A percentile compares a stretch with the other conserved stretches of the same genome.
These are phyloP conservation scores for Aleiodes alternator DNA, from an alignment of 2,888 invertebrate species.

Conservation along the genomic window DNA sequence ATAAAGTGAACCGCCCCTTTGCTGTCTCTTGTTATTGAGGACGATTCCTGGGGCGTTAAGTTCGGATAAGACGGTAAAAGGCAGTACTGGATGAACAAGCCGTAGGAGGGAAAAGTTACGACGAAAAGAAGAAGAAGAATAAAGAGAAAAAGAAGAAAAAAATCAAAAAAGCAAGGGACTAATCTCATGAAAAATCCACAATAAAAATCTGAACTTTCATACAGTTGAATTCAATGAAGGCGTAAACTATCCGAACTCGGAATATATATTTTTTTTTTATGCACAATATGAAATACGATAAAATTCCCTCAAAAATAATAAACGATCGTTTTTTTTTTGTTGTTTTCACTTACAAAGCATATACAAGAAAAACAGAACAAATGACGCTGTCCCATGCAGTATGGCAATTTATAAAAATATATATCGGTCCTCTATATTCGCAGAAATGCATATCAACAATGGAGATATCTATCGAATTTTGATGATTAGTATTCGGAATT, in stretches of 20 bases:
- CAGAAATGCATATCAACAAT: neutral
- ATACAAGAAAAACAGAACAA: neutral
- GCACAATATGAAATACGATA: slow-evolving; percentile 6
- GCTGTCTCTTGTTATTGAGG: slow-evolving; percentile 32
- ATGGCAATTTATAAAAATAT: neutral
- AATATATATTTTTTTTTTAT: neutral
- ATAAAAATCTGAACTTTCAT: slow-evolving; percentile 4
- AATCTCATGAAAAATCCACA: slow-evolving; percentile 4
- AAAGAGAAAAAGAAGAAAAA: neutral
- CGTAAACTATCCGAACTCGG: neutral
- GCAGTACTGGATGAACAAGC: slow-evolving; percentile 30
- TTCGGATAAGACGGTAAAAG: slow-evolving; percentile 30
- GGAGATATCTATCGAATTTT: no score
- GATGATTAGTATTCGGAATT: no score
- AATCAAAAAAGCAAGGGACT: neutral
- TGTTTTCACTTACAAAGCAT: neutral
- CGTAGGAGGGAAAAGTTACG: slow-evolving; percentile 30
- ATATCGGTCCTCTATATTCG: slow-evolving; percentile 16
- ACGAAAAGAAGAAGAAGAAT: slow-evolving; percentile 3
- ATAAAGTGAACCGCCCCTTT: slow-evolving; percentile 8
- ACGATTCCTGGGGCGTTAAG: slow-evolving; percentile 39
- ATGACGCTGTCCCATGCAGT: neutral
- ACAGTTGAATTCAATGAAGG: slow-evolving; percentile 8
- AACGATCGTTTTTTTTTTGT: neutral
- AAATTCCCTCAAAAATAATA: slow-evolving; percentile 19